Conservation (phyloP, 2,113 vertebrate species). For the Caranx ignobilis region DNA sequence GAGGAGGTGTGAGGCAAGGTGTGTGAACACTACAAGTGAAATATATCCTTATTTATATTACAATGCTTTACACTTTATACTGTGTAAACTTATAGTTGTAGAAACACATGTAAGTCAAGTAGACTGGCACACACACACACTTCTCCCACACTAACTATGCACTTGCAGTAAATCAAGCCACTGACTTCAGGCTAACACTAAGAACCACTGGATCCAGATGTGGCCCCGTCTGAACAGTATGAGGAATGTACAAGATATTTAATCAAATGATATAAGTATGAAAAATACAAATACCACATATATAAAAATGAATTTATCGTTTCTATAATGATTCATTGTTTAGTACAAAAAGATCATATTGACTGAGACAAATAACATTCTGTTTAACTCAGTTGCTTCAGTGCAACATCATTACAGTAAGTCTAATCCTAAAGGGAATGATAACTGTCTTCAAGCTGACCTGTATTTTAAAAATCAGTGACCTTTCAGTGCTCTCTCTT, state of each 20-base stretch:
- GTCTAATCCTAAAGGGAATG: no score
- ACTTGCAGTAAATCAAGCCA: conserved; percentile 6
- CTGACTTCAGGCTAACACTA: conserved; percentile 28
- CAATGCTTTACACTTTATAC: conserved; percentile 2
- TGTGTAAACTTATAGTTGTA: conserved; percentile 15
- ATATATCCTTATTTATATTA: conserved; percentile 27
- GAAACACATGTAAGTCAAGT: background rate
- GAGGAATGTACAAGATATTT: background rate
- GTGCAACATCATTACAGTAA: no score
- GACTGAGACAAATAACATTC: background rate
- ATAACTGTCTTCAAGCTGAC: background rate
- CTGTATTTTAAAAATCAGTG: background rate
- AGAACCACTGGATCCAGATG: background rate
- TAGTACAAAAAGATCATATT: background rate
- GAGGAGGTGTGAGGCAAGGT: background rate
- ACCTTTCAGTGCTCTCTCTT: background rate
- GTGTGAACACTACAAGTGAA: conserved; percentile 13
- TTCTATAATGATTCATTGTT: background rate
- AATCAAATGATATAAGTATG: background rate
- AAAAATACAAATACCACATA: background rate
- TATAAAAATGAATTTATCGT: background rate
- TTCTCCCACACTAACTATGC: conserved; percentile 21
- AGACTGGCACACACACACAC: conserved; percentile 22
- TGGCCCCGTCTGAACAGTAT: background rate
- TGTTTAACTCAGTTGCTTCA: background rate